These are phyloP conservation scores for Bembecia ichneumoniformis DNA, from an alignment of 2,888 invertebrate species.

Conservation along the genomic window DNA sequence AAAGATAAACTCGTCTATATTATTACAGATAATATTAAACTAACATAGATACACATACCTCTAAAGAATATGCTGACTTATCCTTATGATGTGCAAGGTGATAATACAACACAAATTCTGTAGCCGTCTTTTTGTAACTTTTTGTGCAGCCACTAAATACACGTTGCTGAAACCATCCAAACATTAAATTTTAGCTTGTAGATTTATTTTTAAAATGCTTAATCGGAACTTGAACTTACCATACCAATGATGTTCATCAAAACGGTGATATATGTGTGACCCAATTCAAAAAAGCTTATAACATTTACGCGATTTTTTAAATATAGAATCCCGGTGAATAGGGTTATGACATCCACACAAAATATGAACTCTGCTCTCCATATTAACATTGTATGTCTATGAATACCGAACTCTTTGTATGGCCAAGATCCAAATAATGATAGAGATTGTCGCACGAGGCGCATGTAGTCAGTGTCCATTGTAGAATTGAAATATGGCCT, in stretches of 20 bases:
- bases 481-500: neutral
- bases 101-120: neutral
- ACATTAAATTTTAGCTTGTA: too few species aligned
- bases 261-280: slow-evolving; percentile 11
- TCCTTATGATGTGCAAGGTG: slow-evolving; percentile 10
- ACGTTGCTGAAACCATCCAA: slow-evolving; percentile 2
- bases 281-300: slow-evolving; percentile 7
- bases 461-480: neutral
- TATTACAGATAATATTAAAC: too few species aligned
- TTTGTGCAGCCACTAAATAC: slow-evolving; percentile 7
- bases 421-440: neutral
- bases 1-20: too few species aligned
- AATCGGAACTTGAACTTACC: slow-evolving; percentile 6
- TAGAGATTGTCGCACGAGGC: neutral
- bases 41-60: slow-evolving; percentile 3
- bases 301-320: neutral
- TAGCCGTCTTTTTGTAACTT: slow-evolving; percentile 2
- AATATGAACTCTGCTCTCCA: neutral
- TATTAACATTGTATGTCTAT: neutral
- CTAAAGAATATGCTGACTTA: slow-evolving; percentile 9
- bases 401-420: neutral
- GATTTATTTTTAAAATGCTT: too few species aligned
- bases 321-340: neutral
- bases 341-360: neutral
- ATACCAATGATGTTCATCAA: slow-evolving; percentile 8